Base-by-base conservation (phyloP, 2,888 invertebrate genomes). In the Eupsilia transversa region DNA sequence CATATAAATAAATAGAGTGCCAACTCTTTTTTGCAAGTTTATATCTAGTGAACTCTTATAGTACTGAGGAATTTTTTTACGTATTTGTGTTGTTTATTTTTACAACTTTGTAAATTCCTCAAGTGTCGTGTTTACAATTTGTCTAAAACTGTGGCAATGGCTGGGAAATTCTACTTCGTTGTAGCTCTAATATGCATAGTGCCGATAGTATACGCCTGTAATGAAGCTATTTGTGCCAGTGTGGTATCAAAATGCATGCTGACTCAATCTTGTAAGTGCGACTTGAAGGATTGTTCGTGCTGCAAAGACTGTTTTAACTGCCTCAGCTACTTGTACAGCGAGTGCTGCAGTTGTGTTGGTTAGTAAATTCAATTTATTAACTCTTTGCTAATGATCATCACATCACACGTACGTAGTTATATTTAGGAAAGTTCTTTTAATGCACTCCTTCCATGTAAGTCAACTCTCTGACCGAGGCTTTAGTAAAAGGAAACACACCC, bases 321-420 rank as follows among this genome's bases (percentile, higher is more conserved):
- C 91, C 97, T 99, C 75, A 98, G 98, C 86, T 98, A 98, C 89
- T 97, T 99, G 68, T 99, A 99, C 94, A 98, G 97, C 84, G 99
- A 99, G 94, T 99, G 99, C 95, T 99, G 99, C 92, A 99, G 99
- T 72, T 99, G 99, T 97, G 99, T 99, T 88, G 99, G 99, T 99
- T 96, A 97, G 98, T 96, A 67, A 4, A 14, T 35, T 10, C 12
- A 43, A n/a, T 65, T 57, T 20, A 79, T 17, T 33, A 7, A n/a
- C 3, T 63, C 20, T 41, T 60, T 61, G 33, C 0, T 27, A 1
- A 46, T 33, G 6, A 23, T 38, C 3, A 27, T 43, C 14, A 49
- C 20, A 17, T 14, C 30, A 41, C 52, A 14, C 2, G 1, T 35
- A 6, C 10, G 6, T 61, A 41, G 1, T 5, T 30, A 3, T 3